Evolutionary conservation across 2,797 vertebrate species (phyloP), one percentile per base, ranked within the genome.

Genomic region (Thamnophis elegans): DNA sequence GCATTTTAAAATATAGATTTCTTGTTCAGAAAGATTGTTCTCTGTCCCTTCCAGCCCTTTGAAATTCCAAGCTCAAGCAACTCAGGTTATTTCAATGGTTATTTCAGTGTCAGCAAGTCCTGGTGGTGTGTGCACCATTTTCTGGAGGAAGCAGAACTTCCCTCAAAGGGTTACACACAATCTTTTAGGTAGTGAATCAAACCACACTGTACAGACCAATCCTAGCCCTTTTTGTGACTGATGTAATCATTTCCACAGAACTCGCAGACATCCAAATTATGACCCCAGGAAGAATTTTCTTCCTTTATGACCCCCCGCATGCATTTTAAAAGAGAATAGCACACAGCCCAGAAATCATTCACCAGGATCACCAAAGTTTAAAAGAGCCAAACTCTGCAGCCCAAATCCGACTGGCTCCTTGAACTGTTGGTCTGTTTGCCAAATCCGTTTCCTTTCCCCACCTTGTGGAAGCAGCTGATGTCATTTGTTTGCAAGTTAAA

Each of bases 121-220:
- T 88, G 91, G 87, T 89, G 42, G 95, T 97, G 97, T 98, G 97
- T 96, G 98, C 98, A 51, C 78, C n/a, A 58, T 97, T 98, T 97
- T 98, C 97, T 97, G 96, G 97, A 97, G 97, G 97, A 96, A 97
- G 97, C 97, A 98, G 97, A 97, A 97, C 97, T 98, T 95, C 98
- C 96, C 98, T 98, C 98, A 98, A 99, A 98, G 98, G 98, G 98
- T 98, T 98, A 98, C 97, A 98, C 97, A 97, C 94, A 95, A 98
- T 97, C 98, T 98, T 98, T 96, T 95, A 98, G 98, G 98, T 98
- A 98, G 97, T 98, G 98, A 98, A 98, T 98, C 98, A 98, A 98
- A 98, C 98, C 98, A 98, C 97, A 98, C 97, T 92, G 98, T 98
- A 97, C 95, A 98, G 97, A 98, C 98, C 98, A 98, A 98, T 98